Conservation (phyloP, 2,113 vertebrate species). For the Dicerorhinus sumatrensis region DNA sequence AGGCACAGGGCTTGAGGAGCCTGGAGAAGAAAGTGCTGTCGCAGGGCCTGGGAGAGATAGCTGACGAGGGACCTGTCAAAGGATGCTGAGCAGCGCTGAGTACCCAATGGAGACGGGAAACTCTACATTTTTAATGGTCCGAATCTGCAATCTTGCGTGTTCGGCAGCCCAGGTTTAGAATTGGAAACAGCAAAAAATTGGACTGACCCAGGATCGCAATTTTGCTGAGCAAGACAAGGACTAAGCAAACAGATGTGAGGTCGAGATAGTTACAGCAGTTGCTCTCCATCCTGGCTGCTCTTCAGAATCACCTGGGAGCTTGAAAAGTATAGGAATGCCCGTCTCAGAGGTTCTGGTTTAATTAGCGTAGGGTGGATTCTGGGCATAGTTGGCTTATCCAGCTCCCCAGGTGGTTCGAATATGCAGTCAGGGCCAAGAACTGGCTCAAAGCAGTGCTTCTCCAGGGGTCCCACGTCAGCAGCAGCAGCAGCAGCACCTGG, state of each 20-base stretch:
- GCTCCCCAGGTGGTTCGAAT: neutral
- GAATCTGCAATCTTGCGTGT: fast-evolving
- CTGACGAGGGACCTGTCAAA: neutral
- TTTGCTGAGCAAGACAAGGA: neutral
- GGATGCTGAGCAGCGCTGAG: neutral
- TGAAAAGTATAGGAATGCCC: neutral
- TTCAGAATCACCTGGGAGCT: neutral
- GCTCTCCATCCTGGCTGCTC: neutral
- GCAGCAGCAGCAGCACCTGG: fast-evolving
- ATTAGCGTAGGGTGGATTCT: neutral
- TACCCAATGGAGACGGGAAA: neutral
- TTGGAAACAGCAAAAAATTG: neutral
- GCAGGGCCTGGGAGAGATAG: neutral
- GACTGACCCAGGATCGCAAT: neutral
- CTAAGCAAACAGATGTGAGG: neutral
- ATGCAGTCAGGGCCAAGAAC: neutral
- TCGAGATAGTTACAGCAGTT: neutral
- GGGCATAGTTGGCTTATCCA: too few relatives aligned
- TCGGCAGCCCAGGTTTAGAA: neutral
- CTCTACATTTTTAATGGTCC: neutral
- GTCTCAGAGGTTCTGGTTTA: neutral
- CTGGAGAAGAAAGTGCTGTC: neutral
- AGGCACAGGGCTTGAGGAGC: neutral
- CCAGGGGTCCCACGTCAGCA: neutral
- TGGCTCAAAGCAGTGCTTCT: neutral